Conservation (phyloP, 2,888 invertebrate genomes). For the Maniola hyperantus region DNA sequence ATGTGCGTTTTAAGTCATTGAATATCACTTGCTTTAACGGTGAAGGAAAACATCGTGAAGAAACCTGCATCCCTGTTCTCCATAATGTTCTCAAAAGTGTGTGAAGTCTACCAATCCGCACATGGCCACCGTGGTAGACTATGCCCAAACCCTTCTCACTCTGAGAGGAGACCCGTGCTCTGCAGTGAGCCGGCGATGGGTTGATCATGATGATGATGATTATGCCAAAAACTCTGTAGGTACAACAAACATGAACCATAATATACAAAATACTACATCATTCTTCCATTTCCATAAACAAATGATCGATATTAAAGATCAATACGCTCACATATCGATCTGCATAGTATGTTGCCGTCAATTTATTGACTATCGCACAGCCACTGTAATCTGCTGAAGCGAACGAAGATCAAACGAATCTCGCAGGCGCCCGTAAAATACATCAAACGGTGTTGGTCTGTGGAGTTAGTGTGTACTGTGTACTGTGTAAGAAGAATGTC, state of each 20-base stretch:
- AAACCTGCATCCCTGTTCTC: too few relatives aligned
- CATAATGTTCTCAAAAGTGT: too few relatives aligned
- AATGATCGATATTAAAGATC: constrained; percentile 13
- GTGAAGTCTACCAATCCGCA: too few relatives aligned
- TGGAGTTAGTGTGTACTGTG: neutral
- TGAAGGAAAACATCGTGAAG: too few relatives aligned
- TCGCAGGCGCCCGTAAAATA: constrained; percentile 1
- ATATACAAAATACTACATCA: neutral
- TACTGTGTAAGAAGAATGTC: constrained; percentile 1
- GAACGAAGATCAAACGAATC: constrained; percentile 7
- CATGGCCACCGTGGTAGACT: too few relatives aligned
- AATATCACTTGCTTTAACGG: too few relatives aligned
- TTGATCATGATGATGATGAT: too few relatives aligned
- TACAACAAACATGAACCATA: neutral
- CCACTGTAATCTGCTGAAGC: neutral
- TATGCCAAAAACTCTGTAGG: neutral
- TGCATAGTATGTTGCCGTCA: neutral
- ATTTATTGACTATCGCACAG: constrained; percentile 14
- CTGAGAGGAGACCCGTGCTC: too few relatives aligned
- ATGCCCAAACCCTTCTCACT: too few relatives aligned
- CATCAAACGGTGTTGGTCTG: constrained; percentile 11
- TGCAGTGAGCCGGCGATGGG: too few relatives aligned
- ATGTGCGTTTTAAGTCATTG: too few relatives aligned
- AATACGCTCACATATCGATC: neutral
- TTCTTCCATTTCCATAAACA: constrained; percentile 1